Evolutionary conservation across 2,888 invertebrate genomes (phyloP).

Genomic region (Acrocyrtus sp.): DNA sequence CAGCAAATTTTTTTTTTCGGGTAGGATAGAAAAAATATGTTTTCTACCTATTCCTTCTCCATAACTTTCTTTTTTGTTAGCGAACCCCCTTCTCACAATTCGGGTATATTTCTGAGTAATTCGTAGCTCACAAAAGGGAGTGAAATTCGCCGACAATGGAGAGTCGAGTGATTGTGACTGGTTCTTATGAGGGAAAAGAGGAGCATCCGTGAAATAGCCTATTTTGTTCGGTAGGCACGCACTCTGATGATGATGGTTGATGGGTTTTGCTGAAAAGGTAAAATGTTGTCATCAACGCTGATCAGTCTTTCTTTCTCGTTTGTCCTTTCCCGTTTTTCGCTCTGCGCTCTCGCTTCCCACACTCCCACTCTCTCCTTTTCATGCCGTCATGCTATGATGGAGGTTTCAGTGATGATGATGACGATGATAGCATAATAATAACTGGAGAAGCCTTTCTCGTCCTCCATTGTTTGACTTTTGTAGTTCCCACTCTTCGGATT

Average conservation of each 20-base stretch:
- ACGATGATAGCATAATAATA: no score
- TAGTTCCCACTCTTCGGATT: no score
- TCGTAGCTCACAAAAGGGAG: not conserved
- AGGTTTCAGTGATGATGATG: no score
- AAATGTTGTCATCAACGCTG: not conserved
- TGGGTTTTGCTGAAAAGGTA: not conserved
- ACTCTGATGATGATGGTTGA: not conserved
- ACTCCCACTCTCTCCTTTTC: not conserved
- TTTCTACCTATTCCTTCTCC: no score
- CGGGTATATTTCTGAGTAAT: not conserved
- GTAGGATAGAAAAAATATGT: no score
- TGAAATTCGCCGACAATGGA: not conserved
- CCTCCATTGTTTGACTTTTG: not conserved
- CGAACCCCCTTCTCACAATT: not conserved
- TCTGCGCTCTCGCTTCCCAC: not conserved
- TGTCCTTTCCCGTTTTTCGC: not conserved
- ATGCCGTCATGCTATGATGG: no score
- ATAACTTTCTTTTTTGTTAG: not conserved
- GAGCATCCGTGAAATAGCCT: no score
- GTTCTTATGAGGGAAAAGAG: no score
- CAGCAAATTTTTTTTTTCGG: no score
- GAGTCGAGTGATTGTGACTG: no score
- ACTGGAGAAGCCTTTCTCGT: not conserved
- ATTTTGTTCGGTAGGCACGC: not conserved
- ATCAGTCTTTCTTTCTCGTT: no score